A percentile compares a stretch with the other conserved stretches of the same genome.
phyloP scores from a whole-genome alignment of 2,113 vertebrate genomes.

The Zosterops borbonicus region DNA sequence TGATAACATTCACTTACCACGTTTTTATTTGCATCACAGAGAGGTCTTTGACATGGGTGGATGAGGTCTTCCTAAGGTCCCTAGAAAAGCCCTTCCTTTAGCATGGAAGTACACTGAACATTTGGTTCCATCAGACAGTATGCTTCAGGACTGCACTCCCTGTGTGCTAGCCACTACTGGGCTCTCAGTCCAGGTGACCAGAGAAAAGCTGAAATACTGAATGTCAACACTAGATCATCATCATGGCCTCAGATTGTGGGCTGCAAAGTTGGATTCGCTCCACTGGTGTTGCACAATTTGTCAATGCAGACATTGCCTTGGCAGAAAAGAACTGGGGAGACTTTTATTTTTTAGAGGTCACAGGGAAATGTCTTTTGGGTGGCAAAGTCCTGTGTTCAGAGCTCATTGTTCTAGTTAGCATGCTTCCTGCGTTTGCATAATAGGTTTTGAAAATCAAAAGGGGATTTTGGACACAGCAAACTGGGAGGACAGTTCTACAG shows the following conservation, averaged over 20 bases:
- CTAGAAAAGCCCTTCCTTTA: not conserved
- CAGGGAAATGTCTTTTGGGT: not conserved
- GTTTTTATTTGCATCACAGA: not conserved
- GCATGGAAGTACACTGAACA: not conserved
- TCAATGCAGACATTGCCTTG: not conserved
- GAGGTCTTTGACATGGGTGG: not conserved
- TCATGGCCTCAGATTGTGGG: accelerated
- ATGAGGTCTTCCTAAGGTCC: not conserved
- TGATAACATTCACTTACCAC: not conserved
- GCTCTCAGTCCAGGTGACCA: not conserved
- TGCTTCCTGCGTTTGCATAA: not conserved
- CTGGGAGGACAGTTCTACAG: not conserved
- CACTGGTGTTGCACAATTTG: not conserved
- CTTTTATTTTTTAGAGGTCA: not conserved
- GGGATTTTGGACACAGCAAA: not conserved
- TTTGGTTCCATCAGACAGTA: not conserved
- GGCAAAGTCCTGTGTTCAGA: not conserved
- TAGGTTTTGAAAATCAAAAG: not conserved
- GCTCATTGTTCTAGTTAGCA: not conserved
- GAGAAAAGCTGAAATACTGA: not conserved
- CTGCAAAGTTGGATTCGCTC: not conserved
- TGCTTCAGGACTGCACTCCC: not conserved
- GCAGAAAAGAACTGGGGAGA: not conserved
- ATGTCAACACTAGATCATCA: not conserved
- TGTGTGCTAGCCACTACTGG: not conserved